Conservation (phyloP, 1,140 invertebrate genomes). For the Chlorops oryzae region DNA sequence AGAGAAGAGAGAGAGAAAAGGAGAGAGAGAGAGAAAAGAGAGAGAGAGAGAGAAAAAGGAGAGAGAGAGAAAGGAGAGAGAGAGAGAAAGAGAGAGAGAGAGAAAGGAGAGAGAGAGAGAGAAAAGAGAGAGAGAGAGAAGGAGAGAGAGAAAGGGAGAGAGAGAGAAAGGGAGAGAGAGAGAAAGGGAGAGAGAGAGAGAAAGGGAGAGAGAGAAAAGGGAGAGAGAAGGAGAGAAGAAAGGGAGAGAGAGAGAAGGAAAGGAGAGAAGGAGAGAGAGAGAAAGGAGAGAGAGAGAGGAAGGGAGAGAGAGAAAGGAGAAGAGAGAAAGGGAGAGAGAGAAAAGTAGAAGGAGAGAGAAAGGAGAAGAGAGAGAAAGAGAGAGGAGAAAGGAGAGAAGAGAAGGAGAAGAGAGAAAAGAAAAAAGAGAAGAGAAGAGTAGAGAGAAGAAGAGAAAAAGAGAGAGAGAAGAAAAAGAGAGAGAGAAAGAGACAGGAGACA, state of each 20-base stretch:
- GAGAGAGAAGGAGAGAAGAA: neutral
- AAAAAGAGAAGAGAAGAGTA: neutral
- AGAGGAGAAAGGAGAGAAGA: neutral
- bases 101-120: neutral
- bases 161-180: neutral
- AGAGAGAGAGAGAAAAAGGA: constrained; percentile 16
- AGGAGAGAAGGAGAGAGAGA: neutral
- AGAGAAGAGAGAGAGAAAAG: neutral
- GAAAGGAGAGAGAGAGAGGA: neutral
- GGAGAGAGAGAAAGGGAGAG: neutral
- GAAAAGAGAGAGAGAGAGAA: neutral
- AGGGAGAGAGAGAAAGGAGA: neutral
- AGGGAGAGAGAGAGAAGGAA: neutral
- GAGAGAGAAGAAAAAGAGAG: neutral
- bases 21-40: constrained; percentile 17
- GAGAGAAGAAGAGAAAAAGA: neutral
- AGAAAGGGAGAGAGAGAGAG: neutral
- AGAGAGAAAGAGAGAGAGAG: neutral
- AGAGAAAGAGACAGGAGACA: neutral
- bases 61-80: neutral
- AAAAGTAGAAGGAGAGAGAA: neutral
- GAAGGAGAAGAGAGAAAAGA: neutral
- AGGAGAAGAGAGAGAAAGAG: neutral
- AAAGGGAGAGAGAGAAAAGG: neutral
- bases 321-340: neutral